Percentiles rank a stretch among this genome's conserved stretches.
Conservation (phyloP, 1,140 invertebrate genomes). For the Drosophila insularis region DNA sequence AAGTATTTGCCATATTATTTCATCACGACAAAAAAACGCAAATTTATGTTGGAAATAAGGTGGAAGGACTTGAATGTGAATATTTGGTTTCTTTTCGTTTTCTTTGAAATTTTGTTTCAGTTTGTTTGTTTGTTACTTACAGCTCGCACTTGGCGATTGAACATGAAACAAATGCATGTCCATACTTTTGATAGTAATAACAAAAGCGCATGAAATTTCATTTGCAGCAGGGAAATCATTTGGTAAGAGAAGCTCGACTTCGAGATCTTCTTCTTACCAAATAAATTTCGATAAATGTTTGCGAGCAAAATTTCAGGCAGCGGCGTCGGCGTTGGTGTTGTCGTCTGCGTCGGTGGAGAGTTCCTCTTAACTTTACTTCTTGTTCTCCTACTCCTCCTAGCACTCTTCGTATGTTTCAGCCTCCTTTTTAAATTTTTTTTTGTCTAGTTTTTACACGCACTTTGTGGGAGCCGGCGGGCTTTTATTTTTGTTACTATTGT, state of each 20-base stretch:
- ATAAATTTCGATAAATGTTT: conserved; percentile 2
- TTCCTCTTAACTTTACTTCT: background rate
- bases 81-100: background rate
- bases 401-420: background rate
- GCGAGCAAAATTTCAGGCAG: conserved; percentile 15
- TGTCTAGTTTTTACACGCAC: background rate
- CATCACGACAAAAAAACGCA: background rate
- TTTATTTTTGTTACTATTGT: background rate
- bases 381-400: background rate
- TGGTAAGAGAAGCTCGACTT: conserved; percentile 52
- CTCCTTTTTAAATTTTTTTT: background rate
- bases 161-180: conserved; percentile 98
- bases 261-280: conserved; percentile 49
- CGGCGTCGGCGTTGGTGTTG: background rate
- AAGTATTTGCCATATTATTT: conserved; percentile 28
- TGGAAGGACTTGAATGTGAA: background rate
- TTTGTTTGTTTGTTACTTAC: conserved; percentile 86
- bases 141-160: conserved; percentile 97
- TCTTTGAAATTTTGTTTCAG: background rate
- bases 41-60: background rate
- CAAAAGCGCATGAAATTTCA: conserved; percentile 97
- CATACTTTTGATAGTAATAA: conserved; percentile 97
- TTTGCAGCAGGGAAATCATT: conserved; percentile 98
- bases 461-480: conserved; percentile 3
- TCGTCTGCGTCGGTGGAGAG: background rate